phyloP scores from a whole-genome alignment of 2,797 vertebrate species.

The Xenopus petersii region DNA sequence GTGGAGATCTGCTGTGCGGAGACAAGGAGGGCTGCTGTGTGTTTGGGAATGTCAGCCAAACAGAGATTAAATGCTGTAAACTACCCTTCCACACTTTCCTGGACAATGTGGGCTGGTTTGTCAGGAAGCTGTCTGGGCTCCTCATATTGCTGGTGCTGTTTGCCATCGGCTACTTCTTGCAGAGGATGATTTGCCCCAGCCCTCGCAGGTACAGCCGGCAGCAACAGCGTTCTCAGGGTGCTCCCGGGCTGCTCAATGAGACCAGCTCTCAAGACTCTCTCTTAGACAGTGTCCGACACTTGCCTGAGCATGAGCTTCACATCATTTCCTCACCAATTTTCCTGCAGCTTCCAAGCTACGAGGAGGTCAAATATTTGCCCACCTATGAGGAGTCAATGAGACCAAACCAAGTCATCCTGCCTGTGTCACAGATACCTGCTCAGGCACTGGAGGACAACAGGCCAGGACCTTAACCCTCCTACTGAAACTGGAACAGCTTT shows the following conservation, averaged over 20 bases:
- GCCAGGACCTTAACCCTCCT: slow-evolving; percentile 1
- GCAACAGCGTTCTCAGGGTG: slow-evolving; percentile 55
- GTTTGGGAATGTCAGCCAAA: slow-evolving; percentile 63
- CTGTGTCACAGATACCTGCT: slow-evolving; percentile 25
- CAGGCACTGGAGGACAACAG: not conserved
- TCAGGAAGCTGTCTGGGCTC: slow-evolving; percentile 87
- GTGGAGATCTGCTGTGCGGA: slow-evolving; percentile 76
- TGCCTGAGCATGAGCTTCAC: slow-evolving; percentile 62
- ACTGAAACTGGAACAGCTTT: not conserved
- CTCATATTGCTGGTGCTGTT: slow-evolving; percentile 87
- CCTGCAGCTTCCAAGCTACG: slow-evolving; percentile 83
- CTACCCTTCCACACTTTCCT: slow-evolving; percentile 80
- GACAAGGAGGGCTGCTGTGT: slow-evolving; percentile 81
- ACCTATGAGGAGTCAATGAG: slow-evolving; percentile 92
- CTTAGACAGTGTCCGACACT: slow-evolving; percentile 66
- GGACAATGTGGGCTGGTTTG: slow-evolving; percentile 85
- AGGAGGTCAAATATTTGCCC: slow-evolving; percentile 89
- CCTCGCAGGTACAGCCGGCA: slow-evolving; percentile 65
- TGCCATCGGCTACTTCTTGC: slow-evolving; percentile 90
- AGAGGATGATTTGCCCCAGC: slow-evolving; percentile 83
- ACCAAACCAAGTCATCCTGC: slow-evolving; percentile 33
- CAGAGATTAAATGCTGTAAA: slow-evolving; percentile 76
- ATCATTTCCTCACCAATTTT: slow-evolving; percentile 68
- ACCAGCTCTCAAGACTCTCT: slow-evolving; percentile 87
- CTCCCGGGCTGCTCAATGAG: slow-evolving; percentile 65